Base-by-base conservation (phyloP, 2,888 invertebrate genomes). In the Pseudococcus viburni region DNA sequence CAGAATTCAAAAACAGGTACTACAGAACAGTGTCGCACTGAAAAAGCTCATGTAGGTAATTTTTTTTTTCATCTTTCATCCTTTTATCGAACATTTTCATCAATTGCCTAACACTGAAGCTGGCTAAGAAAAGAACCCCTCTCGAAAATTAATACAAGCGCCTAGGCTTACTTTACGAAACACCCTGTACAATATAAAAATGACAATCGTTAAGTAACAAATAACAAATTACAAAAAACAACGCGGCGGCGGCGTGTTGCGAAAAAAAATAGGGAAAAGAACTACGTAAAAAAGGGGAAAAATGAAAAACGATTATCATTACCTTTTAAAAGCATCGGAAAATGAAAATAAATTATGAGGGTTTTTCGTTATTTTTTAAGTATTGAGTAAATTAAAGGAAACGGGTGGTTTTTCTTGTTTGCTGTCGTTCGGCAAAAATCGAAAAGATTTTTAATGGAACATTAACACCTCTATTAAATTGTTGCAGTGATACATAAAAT, bases 381-480 rank as follows among this genome's bases (percentile, higher is more conserved):
- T 87, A 87, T 87, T 87, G 87, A 87, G 87, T 87, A 87, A 87
- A 87, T 87, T 87, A 87, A 87, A 87, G 87, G 87, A 87, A 87
- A 80, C 51, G 87, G 83, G 87, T 80, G 80, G 87, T 87, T 87
- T 87, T 73, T 80, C 55, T 87, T 85, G 85, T 87, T 80, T 80
- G 80, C 55, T 80, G 87, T 77, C 87, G 83, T 87, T 87, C 39
- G 87, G 55, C 48, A 87, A 87, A 87, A 87, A 87, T 87, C 87
- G 87, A 80, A 87, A 80, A 87, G 77, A 87, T 87, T 87, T 87
- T 87, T 87, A 87, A 87, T 87, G 87, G 87, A 87, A 87, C 87
- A 87, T 87, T 87, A 87, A 87, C 87, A 87, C 87, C 87, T 87
- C 87, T 83, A 87, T 87, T 87, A 87, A 87, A 87, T 87, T 87